phyloP scores from a whole-genome alignment of 2,888 invertebrate genomes.

The Deilephila elpenor region DNA sequence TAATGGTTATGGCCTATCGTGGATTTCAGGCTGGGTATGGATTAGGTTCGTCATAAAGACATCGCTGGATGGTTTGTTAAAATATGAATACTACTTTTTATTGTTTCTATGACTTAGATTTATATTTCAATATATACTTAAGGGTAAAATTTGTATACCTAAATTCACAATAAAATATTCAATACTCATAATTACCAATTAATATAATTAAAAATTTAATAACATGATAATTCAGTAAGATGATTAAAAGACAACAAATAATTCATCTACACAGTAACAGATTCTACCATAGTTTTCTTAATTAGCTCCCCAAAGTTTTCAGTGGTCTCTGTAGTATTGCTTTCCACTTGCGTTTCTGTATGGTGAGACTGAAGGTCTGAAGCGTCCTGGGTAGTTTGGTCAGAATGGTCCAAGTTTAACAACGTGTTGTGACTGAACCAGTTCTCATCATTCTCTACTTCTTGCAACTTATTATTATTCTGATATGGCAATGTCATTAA shows the following conservation, averaged over 20 bases:
- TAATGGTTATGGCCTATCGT: background rate
- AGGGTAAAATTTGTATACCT: constrained; percentile 5
- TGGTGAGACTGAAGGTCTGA: constrained; percentile 54
- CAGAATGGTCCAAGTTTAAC: constrained; percentile 69
- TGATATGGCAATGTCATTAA: constrained; percentile 87
- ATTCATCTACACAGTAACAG: constrained; percentile 90
- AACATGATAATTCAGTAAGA: constrained; percentile 73
- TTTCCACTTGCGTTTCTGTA: constrained; percentile 52
- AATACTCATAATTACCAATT: constrained; percentile 55
- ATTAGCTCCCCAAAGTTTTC: constrained; percentile 96
- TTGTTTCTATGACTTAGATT: constrained; percentile 3
- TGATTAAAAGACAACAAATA: constrained; percentile 76
- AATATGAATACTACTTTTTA: background rate
- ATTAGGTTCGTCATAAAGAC: background rate
- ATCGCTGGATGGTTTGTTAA: too few relatives aligned
- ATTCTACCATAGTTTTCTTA: constrained; percentile 96
- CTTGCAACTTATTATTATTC: constrained; percentile 87
- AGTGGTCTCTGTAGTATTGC: constrained; percentile 62
- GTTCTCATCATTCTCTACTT: constrained; percentile 81
- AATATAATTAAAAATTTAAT: constrained; percentile 77
- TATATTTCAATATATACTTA: constrained; percentile 18
- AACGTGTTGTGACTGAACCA: constrained; percentile 80
- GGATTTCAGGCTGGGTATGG: background rate
- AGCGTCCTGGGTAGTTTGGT: constrained; percentile 70
- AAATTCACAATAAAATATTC: constrained; percentile 27